phyloP scores from a whole-genome alignment of 2,113 vertebrate genomes.

The Litocranius walleri region DNA sequence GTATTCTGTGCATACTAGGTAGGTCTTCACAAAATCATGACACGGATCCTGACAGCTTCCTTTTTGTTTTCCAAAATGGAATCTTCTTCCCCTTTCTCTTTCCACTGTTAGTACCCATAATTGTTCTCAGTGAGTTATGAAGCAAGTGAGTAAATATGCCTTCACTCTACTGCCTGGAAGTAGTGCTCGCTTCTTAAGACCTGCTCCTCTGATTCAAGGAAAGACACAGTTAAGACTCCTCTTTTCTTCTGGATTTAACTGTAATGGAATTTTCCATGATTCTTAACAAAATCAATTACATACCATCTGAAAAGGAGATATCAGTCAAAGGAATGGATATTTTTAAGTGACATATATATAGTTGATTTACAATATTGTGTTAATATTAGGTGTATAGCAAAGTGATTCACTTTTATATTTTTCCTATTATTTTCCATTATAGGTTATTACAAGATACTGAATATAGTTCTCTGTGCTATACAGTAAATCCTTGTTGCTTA shows the following conservation, averaged over 20 bases:
- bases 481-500: not conserved
- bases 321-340: not conserved
- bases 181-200: not conserved
- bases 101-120: not conserved
- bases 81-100: not conserved
- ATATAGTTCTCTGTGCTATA: not conserved
- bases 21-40: not conserved
- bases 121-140: not conserved
- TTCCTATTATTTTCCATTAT: not conserved
- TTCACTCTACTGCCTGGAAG: not conserved
- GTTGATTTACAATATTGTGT: not conserved
- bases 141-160: not conserved
- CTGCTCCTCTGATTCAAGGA: not conserved
- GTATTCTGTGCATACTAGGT: too few species aligned
- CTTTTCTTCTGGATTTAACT: not conserved
- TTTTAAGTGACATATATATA: not conserved
- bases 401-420: not conserved
- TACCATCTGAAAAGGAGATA: not conserved
- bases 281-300: not conserved
- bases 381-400: not conserved
- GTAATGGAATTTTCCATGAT: not conserved
- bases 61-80: not conserved
- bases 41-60: not conserved
- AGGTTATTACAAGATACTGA: not conserved
- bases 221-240: not conserved